Percentiles rank a stretch among this genome's conserved stretches.
phyloP scores from a whole-genome alignment of 2,888 invertebrate species.

The Diarsia mendica region DNA sequence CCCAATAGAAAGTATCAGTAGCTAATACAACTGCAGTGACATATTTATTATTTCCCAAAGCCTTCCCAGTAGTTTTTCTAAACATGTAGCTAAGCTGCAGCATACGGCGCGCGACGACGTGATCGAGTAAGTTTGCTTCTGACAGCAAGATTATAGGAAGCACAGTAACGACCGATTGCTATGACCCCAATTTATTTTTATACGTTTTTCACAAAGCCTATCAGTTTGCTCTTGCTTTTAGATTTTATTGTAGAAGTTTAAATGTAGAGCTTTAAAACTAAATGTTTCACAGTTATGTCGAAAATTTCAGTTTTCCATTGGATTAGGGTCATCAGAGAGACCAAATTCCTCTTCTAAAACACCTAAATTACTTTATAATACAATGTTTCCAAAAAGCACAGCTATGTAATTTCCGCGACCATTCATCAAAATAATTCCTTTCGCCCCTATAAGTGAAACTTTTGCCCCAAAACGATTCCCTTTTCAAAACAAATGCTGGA shows the following conservation, averaged over 20 bases:
- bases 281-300: background rate
- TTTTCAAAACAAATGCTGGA: constrained; percentile 41
- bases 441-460: constrained; percentile 28
- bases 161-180: constrained; percentile 77
- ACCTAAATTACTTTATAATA: constrained; percentile 7
- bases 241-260: background rate
- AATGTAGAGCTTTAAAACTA: background rate
- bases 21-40: constrained; percentile 29
- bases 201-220: constrained; percentile 20
- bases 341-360: background rate
- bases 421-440: constrained; percentile 33
- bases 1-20: constrained; percentile 21
- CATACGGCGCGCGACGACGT: constrained; percentile 60
- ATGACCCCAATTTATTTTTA: constrained; percentile 72
- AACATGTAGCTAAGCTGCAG: constrained; percentile 68
- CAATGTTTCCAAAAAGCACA: constrained; percentile 3
- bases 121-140: constrained; percentile 79
- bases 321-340: background rate
- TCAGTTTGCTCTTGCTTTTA: constrained; percentile 16
- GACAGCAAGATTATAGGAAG: constrained; percentile 85
- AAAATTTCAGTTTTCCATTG: background rate
- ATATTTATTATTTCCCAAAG: constrained; percentile 46
- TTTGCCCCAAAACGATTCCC: constrained; percentile 32
- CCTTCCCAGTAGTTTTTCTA: constrained; percentile 57
- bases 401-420: constrained; percentile 23